Base-by-base conservation (phyloP, 2,888 invertebrate species). In the Caradrina clavipalpis region DNA sequence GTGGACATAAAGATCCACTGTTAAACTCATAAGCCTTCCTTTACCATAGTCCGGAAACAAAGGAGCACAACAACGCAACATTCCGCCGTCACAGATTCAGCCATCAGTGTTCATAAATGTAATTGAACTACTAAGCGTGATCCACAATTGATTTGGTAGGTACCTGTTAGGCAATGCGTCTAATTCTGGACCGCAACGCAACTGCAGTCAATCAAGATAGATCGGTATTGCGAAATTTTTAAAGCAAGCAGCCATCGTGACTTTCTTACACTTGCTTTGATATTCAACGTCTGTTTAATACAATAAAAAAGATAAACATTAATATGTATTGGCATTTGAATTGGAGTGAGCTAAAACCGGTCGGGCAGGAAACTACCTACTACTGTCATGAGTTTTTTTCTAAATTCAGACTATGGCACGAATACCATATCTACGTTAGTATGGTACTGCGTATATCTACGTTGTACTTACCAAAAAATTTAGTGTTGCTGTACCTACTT, bases 221-320 rank as follows among this genome's bases (percentile, higher is more conserved):
- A 83, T 72, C 72, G 72, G 26, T 72, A 66, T 88, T 89, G 87
- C 84, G 83, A 87, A 89, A 87, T 87, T 84, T 85, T 83, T 86
- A 87, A 88, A 87, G 86, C 76, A 81, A 51, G 35, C 65, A 17
- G 17, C 45, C 57, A 60, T 58, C 45, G 26, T 66, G 47, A 78
- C 51, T 55, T 56, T 35, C 63, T 65, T 75, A 57, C 74, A 59
- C n/a, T 45, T 15, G 26, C 63, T 73, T 69, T 73, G 73, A 78
- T 69, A 69, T 54, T 53, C n/a, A 51, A 57, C 39, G 26, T 39
- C 70, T 69, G 63, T 26, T 39, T 63, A 57, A 42, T 60, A 63
- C 19, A 57, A 57, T 54, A 63, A 59, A 47, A 45, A 62, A 51
- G 11, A 49, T 60, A 47, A 71, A 76, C 21, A 35, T 57, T 53